Evolutionary conservation across 2,113 vertebrate species (phyloP).

Genomic region (Lophura nycthemera): DNA sequence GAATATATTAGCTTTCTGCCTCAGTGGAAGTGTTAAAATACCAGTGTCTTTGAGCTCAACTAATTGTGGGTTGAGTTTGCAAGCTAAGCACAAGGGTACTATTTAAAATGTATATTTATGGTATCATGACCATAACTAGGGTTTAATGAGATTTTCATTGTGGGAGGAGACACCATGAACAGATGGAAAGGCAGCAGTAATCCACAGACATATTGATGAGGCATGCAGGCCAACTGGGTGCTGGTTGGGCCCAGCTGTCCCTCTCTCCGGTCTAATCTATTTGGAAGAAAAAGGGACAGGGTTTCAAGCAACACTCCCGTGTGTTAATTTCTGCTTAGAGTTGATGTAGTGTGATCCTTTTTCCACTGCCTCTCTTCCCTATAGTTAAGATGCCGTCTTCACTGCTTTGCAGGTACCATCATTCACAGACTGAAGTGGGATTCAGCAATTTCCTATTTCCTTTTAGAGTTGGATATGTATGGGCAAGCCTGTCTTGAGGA

Average conservation of each 20-base stretch:
- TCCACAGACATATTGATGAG: neutral
- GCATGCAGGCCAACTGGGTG: conserved; percentile 29
- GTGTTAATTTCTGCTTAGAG: neutral
- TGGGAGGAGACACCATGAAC: neutral
- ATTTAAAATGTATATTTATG: neutral
- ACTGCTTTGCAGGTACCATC: neutral
- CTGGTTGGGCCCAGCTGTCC: conserved; percentile 56
- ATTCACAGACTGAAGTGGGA: neutral
- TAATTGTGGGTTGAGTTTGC: neutral
- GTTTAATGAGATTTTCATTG: neutral
- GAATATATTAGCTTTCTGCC: neutral
- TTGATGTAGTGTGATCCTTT: neutral
- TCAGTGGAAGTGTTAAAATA: neutral
- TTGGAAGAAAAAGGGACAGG: neutral
- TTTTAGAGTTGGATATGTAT: neutral
- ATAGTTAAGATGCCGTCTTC: neutral
- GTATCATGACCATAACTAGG: neutral
- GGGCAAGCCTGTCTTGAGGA: neutral
- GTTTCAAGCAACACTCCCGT: neutral
- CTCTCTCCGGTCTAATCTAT: neutral
- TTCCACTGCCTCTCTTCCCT: neutral
- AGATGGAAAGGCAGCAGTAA: conserved; percentile 58
- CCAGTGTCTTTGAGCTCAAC: neutral
- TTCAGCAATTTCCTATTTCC: neutral
- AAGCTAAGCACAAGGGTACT: neutral